A percentile compares a stretch with the other conserved stretches of the same genome.
phyloP scores from a whole-genome alignment of 2,113 vertebrate genomes.

The Boulengeromyrus knoepffleri region DNA sequence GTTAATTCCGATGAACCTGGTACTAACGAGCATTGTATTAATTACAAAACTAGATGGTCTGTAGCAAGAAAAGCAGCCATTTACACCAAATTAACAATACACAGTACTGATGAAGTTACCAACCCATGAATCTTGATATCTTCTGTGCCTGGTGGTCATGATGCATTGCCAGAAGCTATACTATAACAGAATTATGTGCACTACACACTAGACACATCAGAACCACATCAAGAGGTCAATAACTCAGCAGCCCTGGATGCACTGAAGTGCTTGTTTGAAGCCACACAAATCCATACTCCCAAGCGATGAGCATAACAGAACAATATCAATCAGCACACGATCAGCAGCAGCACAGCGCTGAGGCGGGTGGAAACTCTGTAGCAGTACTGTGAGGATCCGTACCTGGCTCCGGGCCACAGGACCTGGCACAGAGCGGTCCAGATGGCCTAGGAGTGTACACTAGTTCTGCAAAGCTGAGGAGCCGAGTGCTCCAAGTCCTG shows the following conservation, averaged over 20 bases:
- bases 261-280: neutral
- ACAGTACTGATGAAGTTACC: neutral
- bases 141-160: neutral
- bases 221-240: conserved; percentile 8
- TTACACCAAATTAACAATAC: neutral
- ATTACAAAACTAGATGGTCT: neutral
- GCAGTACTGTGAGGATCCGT: neutral
- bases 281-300: conserved; percentile 3
- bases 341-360: neutral
- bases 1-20: neutral
- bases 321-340: neutral
- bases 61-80: neutral
- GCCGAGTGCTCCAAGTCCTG: neutral
- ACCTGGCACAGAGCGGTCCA: conserved; percentile 6
- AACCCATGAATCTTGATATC: neutral
- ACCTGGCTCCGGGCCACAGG: neutral
- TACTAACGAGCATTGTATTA: neutral
- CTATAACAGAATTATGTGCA: neutral
- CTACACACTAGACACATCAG: neutral
- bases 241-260: neutral
- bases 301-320: neutral
- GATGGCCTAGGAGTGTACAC: conserved; percentile 6
- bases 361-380: neutral
- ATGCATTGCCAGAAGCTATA: neutral
- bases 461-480: conserved; percentile 6